Percentiles rank a stretch among this genome's conserved stretches.
Evolutionary conservation across 2,888 invertebrate species (phyloP).

Genomic region (Apamea crenata): DNA sequence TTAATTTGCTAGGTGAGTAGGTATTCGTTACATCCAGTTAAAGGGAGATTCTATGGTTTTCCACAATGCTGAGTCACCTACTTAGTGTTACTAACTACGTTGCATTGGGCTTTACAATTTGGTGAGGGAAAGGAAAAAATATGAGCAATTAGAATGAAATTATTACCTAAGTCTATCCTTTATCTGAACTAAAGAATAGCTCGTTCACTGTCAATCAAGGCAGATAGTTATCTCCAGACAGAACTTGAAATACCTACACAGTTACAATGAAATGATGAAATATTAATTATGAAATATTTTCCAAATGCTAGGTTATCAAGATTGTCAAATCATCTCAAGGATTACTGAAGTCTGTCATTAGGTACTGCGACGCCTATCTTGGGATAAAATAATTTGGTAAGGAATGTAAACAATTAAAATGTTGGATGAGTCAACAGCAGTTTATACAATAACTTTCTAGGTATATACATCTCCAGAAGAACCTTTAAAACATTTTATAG

Average conservation of each 20-base stretch:
- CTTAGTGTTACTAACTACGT: constrained; percentile 11
- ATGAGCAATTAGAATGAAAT: constrained; percentile 45
- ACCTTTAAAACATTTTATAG: not conserved
- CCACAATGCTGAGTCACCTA: constrained; percentile 24
- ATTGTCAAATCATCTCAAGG: constrained; percentile 48
- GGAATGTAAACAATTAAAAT: constrained; percentile 8
- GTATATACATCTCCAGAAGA: not conserved
- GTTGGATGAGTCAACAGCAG: not conserved
- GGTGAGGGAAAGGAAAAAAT: constrained; percentile 32
- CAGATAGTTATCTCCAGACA: constrained; percentile 58
- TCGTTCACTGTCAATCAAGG: constrained; percentile 61
- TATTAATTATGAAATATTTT: constrained; percentile 52
- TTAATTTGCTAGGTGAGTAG: too few species aligned
- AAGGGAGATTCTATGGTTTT: not conserved
- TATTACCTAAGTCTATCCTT: constrained; percentile 46
- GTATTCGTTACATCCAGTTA: not conserved
- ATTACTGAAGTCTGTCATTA: constrained; percentile 24
- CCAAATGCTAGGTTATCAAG: constrained; percentile 40
- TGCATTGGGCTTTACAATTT: constrained; percentile 13
- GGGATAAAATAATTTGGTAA: not conserved
- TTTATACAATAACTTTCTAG: not conserved
- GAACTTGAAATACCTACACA: constrained; percentile 41
- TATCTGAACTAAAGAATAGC: constrained; percentile 54
- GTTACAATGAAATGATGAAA: constrained; percentile 64
- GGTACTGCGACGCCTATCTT: constrained; percentile 22